These are phyloP conservation scores for Trichopoda pennipes DNA, from an alignment of 2,888 invertebrate species.

Conservation along the genomic window DNA sequence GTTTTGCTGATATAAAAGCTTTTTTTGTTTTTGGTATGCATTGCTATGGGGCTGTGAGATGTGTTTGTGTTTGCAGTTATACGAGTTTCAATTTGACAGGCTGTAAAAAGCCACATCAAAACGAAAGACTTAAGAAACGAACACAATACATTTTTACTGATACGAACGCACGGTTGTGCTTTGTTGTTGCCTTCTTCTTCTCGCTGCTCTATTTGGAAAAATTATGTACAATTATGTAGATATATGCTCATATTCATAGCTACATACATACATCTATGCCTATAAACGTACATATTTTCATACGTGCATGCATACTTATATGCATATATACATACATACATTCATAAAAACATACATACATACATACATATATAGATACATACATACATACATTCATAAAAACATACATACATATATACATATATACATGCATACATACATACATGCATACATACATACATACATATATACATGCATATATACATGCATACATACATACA, in stretches of 20 bases:
- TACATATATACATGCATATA: neutral
- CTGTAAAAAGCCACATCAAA: conserved; percentile 51
- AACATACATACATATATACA: neutral
- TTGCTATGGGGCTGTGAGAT: conserved; percentile 2
- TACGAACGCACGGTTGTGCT: conserved; percentile 28
- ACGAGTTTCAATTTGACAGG: conserved; percentile 50
- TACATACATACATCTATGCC: neutral
- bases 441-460: neutral
- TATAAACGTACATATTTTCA: neutral
- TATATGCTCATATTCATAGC: neutral
- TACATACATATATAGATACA: neutral
- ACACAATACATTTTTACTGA: conserved; percentile 45
- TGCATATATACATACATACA: neutral
- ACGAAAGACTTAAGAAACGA: conserved; percentile 67
- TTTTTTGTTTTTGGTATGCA: conserved; percentile 33
- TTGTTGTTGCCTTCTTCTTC: neutral
- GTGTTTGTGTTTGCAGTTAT: conserved; percentile 31
- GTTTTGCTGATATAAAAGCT: conserved; percentile 39
- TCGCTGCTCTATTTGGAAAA: conserved; percentile 41
- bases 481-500: neutral
- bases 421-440: neutral
- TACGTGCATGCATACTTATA: too few relatives aligned
- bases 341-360: neutral
- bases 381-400: neutral
- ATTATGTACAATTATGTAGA: conserved; percentile 25